Evolutionary conservation across 2,888 invertebrate species (phyloP), one percentile per base, ranked within the genome.

Genomic region (Agrotis clavis): DNA sequence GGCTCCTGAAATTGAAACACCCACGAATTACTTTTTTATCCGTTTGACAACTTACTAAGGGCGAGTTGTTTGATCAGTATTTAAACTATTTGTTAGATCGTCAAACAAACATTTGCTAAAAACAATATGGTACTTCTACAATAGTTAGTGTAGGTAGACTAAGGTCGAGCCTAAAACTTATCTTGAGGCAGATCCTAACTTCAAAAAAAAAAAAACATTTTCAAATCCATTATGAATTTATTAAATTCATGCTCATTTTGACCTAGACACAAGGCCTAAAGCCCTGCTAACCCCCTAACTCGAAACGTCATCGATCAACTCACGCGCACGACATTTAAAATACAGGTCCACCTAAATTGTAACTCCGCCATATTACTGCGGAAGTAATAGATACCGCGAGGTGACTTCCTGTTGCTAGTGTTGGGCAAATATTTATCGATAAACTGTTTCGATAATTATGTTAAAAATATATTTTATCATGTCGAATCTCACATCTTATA

Each of bases 371-470:
- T 80, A 57, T n/a, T 61, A 53, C n/a, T 61, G 66, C 79, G 79
- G 79, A 80, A 80, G 54, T 57, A 54, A 16, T 19, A 21, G 13
- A 57, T 45, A 50, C 50, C 35, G 45, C 81, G 75, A 81, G 81
- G 81, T 82, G 47, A 81, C 83, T 81, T 81, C 81, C 81, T 63
- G 75, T 25, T 61, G 18, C 14, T 66, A 71, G 71, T 69, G 81
- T 16, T 65, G 83, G 60, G 74, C 73, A 72, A 78, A 69, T 35
- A 65, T 67, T 69, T 73, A 78, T 80, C 79, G 79, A 73, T 73
- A 64, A 25, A 71, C 60, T 16, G 25, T 59, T 66, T 45, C 41
- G 45, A 35, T 68, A 16, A 51, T 56, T 45, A 16, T 19, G 41
- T 13, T 62, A 2, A 41, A 41, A 11, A 41, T 41, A 54, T 57